These are phyloP conservation scores for Paratrypauchen microcephalus DNA, from an alignment of 2,797 vertebrate species.

Conservation along the genomic window DNA sequence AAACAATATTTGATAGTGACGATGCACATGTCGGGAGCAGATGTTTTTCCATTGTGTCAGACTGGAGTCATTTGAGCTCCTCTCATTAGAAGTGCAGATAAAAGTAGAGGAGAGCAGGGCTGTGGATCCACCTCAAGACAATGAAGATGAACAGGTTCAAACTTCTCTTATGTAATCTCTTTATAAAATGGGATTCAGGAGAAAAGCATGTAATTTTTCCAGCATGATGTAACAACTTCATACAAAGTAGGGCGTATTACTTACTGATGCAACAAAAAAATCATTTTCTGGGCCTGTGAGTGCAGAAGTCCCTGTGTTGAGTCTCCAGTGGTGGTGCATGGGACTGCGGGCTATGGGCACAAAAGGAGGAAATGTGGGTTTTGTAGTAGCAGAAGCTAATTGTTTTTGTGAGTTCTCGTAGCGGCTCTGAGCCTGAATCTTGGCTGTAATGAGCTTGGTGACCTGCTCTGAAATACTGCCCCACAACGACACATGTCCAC, in stretches of 20 bases:
- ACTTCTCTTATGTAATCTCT: constrained; percentile 55
- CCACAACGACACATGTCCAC: constrained; percentile 44
- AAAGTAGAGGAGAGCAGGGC: neutral
- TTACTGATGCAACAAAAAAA: constrained; percentile 66
- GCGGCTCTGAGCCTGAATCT: constrained; percentile 50
- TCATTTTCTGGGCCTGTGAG: constrained; percentile 53
- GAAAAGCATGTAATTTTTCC: constrained; percentile 58
- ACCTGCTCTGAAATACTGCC: constrained; percentile 54
- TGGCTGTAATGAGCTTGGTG: constrained; percentile 47
- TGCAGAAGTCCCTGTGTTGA: constrained; percentile 38
- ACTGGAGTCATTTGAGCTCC: neutral
- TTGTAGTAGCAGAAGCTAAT: constrained; percentile 58
- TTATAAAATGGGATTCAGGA: constrained; percentile 41
- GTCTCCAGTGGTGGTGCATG: constrained; percentile 42
- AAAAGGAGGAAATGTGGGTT: constrained; percentile 56
- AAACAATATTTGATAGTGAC: neutral
- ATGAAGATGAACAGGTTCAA: constrained; percentile 41
- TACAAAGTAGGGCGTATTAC: constrained; percentile 63
- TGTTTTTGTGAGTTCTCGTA: constrained; percentile 61
- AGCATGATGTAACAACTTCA: constrained; percentile 67
- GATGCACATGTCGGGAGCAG: neutral
- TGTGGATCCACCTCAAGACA: constrained; percentile 19
- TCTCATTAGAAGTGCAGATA: neutral
- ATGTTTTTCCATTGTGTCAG: constrained; percentile 1
- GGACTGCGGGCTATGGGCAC: constrained; percentile 58